phyloP scores from a whole-genome alignment of 2,797 vertebrate species.

The Setipinna tenuifilis region DNA sequence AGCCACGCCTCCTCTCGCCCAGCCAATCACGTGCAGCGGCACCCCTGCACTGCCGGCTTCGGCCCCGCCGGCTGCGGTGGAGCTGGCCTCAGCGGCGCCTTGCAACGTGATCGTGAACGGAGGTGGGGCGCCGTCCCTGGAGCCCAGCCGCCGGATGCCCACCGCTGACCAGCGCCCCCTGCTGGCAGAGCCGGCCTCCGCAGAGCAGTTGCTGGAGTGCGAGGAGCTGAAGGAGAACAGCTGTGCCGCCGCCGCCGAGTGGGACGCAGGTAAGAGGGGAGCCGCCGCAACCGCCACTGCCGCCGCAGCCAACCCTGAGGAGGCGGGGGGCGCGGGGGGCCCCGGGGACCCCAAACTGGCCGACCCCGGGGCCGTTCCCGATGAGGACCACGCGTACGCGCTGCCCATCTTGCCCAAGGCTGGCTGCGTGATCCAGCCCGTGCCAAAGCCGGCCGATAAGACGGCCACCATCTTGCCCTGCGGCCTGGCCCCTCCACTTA shows the following conservation, averaged over 20 bases:
- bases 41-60: conserved; percentile 67
- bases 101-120: conserved; percentile 98
- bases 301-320: conserved; percentile 71
- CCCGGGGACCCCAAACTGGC: conserved; percentile 87
- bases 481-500: conserved; percentile 88
- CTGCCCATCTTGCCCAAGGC: conserved; percentile 91
- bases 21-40: conserved; percentile 65
- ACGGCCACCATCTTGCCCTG: conserved; percentile 88
- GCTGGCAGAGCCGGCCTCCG: conserved; percentile 73
- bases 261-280: conserved; percentile 84
- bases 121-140: conserved; percentile 63
- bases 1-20: conserved; percentile 61
- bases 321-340: conserved; percentile 72
- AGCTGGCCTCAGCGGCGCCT: conserved; percentile 77
- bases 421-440: conserved; percentile 97
- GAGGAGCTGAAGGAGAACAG: conserved; percentile 98
- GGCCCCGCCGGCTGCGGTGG: conserved; percentile 72
- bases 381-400: conserved; percentile 93
- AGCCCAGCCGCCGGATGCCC: conserved; percentile 65
- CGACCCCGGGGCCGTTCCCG: conserved; percentile 84
- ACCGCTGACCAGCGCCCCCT: conserved; percentile 68
- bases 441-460: conserved; percentile 96
- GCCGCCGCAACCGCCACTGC: not conserved
- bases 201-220: conserved; percentile 89
- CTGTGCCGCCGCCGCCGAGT: conserved; percentile 80